Percentiles rank a stretch among this genome's conserved stretches.
Conservation (phyloP, 2,113 vertebrate species). For the Ivindomyrus marchei region DNA sequence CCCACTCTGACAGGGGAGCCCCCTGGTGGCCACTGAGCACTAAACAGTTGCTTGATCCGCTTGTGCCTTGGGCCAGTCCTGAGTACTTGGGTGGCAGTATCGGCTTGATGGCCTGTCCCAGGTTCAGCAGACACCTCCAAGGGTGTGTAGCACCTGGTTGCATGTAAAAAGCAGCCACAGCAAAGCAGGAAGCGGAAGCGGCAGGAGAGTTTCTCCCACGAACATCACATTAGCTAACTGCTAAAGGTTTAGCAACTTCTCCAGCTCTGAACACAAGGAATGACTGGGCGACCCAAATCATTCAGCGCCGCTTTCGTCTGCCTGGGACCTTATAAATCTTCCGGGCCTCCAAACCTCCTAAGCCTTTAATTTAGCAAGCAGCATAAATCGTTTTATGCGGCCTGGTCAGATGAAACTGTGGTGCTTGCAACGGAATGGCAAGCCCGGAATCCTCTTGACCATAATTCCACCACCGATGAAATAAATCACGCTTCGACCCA, state of each 20-base stretch:
- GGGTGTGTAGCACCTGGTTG: neutral
- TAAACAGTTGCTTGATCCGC: neutral
- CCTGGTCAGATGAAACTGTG: conserved; percentile 3
- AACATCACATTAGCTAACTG: neutral
- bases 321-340: neutral
- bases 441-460: neutral
- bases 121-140: neutral
- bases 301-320: neutral
- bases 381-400: conserved; percentile 6
- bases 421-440: neutral
- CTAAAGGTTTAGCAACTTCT: neutral
- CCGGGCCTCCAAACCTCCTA: neutral
- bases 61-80: neutral
- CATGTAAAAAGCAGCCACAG: neutral
- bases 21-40: neutral
- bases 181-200: neutral
- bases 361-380: conserved; percentile 12
- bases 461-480: neutral
- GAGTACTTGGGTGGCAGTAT: neutral
- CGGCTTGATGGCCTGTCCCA: neutral
- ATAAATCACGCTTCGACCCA: neutral
- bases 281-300: neutral
- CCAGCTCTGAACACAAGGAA: neutral
- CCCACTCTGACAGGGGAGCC: neutral
- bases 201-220: neutral